Conservation (phyloP, 2,113 vertebrate species). For the Isichthys henryi region DNA sequence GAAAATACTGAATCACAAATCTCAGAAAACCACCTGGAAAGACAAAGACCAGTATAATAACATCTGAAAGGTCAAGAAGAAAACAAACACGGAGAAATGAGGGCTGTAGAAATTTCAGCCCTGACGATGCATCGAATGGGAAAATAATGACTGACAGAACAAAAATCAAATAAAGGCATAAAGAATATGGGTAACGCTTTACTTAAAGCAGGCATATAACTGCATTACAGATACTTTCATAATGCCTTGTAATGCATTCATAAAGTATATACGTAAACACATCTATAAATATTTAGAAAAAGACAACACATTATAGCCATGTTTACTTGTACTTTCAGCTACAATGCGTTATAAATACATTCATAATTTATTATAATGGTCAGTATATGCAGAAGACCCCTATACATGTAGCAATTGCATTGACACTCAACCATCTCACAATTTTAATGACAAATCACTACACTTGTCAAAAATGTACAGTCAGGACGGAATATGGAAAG, state of each 20-base stretch:
- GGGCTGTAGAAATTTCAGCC: background rate
- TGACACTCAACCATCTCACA: background rate
- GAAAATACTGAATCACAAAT: background rate
- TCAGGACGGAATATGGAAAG: background rate
- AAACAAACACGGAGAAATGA: background rate
- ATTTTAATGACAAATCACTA: background rate
- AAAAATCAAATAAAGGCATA: background rate
- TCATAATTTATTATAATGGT: too few relatives aligned
- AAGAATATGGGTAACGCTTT: background rate
- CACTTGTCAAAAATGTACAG: background rate
- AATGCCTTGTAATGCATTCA: background rate
- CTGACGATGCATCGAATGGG: background rate
- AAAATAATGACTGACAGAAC: background rate
- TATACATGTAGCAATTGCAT: background rate
- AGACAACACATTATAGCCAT: too few relatives aligned
- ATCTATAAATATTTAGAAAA: too few relatives aligned
- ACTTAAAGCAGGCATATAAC: background rate
- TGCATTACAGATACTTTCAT: background rate
- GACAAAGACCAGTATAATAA: background rate
- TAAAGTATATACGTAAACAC: too few relatives aligned
- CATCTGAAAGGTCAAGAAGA: background rate
- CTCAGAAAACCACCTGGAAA: background rate
- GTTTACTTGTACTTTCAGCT: too few relatives aligned
- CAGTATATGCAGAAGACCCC: background rate
- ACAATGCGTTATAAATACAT: background rate